Base-by-base conservation (phyloP, 2,888 invertebrate genomes). In the Lithosia quadra region DNA sequence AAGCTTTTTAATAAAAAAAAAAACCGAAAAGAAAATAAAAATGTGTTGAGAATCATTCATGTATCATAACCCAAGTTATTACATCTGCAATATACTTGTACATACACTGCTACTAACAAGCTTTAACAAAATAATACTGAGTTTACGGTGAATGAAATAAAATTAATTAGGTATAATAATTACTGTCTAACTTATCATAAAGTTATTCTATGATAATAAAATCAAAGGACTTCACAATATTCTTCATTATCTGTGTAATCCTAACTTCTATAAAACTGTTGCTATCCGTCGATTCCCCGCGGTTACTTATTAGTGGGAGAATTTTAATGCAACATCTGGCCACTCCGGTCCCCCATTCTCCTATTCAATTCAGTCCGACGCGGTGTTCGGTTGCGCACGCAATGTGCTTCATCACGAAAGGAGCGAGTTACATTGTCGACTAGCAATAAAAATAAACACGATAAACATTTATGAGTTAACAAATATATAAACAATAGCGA, bases 401-500 rank as follows among this genome's bases (percentile, higher is more conserved):
- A 64, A 49, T 60, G 62, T 56, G 63, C 2, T 1, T 33, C 7
- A 49, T 9, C 34, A 10, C 68, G 62, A 43, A 28, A 22, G 55
- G 63, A 24, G 34, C 63, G 62, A 59, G 65, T 65, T 49, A 34
- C 67, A 59, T 33, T 62, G 43, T 61, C 68, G 68, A 71, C 22
- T 71, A 22, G 66, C 58, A 70, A 71, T 65, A 73, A 74, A 72
- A 79, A 70, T 71, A 76, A 55, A 34, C 34, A 18, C 34, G 71
- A 72, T 49, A 73, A 68, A 68, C 66, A 71, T 72, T 66, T 9
- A 69, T 73, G 65, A 79, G 55, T 62, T 55, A 64, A 70, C 62
- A 59, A 71, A 69, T 49, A 68, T 34, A 65, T 57, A 63, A 62
- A 70, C 53, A 70, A 2, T 65, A 63, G 18, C 53, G 55, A 63